Percentiles rank a stretch among this genome's conserved stretches.
phyloP scores from a whole-genome alignment of 2,113 vertebrate species.

The Aspiorhynchus laticeps region DNA sequence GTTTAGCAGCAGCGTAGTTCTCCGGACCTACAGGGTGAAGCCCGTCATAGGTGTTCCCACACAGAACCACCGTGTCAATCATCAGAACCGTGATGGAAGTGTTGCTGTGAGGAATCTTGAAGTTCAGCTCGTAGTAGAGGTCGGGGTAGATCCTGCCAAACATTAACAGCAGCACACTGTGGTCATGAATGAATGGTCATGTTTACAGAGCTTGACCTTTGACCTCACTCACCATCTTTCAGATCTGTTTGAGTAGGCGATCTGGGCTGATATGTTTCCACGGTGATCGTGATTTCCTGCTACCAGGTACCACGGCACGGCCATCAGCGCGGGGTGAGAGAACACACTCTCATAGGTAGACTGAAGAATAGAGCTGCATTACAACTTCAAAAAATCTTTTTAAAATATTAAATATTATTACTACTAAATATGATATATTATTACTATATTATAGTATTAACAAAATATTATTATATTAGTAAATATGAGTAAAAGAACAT shows the following conservation, averaged over 20 bases:
- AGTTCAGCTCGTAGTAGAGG: slow-evolving; percentile 67
- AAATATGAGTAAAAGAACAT: too few species aligned
- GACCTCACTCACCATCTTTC: slow-evolving; percentile 64
- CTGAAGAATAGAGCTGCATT: slow-evolving; percentile 51
- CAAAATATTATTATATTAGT: too few species aligned
- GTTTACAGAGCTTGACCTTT: not conserved
- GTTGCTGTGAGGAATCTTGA: slow-evolving; percentile 65
- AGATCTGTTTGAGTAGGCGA: slow-evolving; percentile 68
- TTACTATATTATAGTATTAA: too few species aligned
- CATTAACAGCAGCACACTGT: not conserved
- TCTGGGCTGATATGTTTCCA: slow-evolving; percentile 72
- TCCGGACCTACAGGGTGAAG: slow-evolving; percentile 60
- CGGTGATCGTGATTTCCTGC: slow-evolving; percentile 74
- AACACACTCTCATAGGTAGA: slow-evolving; percentile 70
- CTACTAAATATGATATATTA: too few species aligned
- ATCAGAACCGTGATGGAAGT: slow-evolving; percentile 67
- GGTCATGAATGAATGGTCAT: not conserved
- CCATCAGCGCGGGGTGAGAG: slow-evolving; percentile 59
- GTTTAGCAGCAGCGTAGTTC: slow-evolving; percentile 44
- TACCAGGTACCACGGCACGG: slow-evolving; percentile 69
- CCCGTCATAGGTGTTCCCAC: slow-evolving; percentile 72
- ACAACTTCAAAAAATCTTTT: not conserved
- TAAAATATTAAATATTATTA: not conserved
- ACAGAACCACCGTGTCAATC: slow-evolving; percentile 72
- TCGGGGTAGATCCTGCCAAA: slow-evolving; percentile 68